Evolutionary conservation across 2,113 vertebrate species (phyloP).

Genomic region (Microtus richardsoni): DNA sequence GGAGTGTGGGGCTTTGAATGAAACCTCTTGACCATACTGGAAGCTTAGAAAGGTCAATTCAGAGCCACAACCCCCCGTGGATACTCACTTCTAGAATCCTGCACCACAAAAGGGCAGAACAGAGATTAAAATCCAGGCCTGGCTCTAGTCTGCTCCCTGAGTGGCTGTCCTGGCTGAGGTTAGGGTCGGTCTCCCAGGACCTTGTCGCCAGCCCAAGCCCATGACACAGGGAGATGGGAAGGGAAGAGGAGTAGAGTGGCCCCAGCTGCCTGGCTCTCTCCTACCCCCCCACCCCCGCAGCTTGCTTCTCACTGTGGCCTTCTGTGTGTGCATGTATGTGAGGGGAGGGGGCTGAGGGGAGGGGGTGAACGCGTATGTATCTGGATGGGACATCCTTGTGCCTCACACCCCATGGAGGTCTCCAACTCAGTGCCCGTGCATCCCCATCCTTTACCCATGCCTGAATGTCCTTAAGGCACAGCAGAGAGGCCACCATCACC

Average conservation of each 20-base stretch:
- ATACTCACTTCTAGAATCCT: not conserved
- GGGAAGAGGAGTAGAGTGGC: not conserved
- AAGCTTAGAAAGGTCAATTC: conserved; percentile 2
- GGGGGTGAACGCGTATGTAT: not conserved
- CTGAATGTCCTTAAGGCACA: not conserved
- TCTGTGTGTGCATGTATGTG: not conserved
- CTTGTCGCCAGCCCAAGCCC: not conserved
- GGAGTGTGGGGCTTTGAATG: not conserved
- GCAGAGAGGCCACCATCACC: not conserved
- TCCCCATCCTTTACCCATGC: not conserved
- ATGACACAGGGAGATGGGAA: not conserved
- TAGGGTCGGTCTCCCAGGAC: not conserved
- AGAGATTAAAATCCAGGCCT: not conserved
- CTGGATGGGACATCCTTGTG: not conserved
- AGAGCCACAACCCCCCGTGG: not conserved
- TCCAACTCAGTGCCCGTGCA: not conserved
- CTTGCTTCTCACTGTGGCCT: not conserved
- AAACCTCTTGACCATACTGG: not conserved
- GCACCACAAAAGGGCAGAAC: not conserved
- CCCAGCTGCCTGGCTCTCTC: not conserved
- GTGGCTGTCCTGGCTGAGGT: not conserved
- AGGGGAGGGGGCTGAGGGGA: no score
- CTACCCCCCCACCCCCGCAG: not conserved
- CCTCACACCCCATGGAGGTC: not conserved
- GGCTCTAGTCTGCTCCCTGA: not conserved